Evolutionary conservation across 2,113 vertebrate species (phyloP).

Genomic region (Vidua chalybeata): DNA sequence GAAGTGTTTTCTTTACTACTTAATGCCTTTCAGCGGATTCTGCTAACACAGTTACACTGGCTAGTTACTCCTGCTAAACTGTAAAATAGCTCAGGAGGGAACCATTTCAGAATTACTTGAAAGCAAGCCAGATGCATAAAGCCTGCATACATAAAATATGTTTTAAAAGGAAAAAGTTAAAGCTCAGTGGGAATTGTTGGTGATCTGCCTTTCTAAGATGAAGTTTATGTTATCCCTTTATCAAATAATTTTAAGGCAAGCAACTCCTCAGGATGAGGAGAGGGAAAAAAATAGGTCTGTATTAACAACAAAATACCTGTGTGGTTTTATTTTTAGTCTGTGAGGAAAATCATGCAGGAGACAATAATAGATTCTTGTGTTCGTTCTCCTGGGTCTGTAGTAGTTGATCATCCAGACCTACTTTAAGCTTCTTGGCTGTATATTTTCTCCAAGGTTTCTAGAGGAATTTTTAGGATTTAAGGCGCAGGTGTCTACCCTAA

Average conservation of each 20-base stretch:
- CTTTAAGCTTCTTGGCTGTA: not conserved
- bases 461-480: not conserved
- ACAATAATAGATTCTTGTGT: not conserved
- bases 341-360: not conserved
- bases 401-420: not conserved
- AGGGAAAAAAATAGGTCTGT: not conserved
- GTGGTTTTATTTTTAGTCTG: not conserved
- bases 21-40: slow-evolving; percentile 5
- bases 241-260: slow-evolving; percentile 3
- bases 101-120: not conserved
- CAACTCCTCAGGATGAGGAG: not conserved
- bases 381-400: not conserved
- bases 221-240: not conserved
- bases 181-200: not conserved
- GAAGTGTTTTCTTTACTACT: slow-evolving; percentile 2
- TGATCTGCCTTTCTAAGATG: slow-evolving; percentile 27
- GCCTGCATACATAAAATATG: not conserved
- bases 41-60: not conserved
- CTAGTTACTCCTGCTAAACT: slow-evolving; percentile 23
- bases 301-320: not conserved
- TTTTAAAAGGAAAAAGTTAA: slow-evolving; percentile 28
- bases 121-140: slow-evolving; percentile 14
- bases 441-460: not conserved
- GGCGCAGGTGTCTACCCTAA: not conserved
- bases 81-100: slow-evolving; percentile 28